Conservation (phyloP, 2,888 invertebrate genomes). For the Ecdyonurus torrentis region DNA sequence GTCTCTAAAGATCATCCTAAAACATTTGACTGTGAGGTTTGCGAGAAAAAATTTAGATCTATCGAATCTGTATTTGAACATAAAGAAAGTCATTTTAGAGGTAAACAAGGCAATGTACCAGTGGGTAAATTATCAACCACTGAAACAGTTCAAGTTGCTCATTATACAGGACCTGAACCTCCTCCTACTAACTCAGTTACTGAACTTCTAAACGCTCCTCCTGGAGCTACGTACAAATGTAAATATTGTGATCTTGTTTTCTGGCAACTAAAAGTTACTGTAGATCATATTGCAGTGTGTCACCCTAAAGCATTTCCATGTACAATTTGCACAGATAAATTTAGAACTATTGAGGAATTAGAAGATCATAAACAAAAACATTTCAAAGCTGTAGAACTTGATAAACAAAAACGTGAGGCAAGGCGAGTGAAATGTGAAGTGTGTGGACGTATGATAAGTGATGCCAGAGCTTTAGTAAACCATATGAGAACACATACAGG, state of each 20-base stretch:
- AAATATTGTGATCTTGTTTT: background rate
- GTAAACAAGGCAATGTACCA: background rate
- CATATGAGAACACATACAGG: background rate
- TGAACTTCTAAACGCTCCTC: background rate
- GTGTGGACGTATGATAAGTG: background rate
- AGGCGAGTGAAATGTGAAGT: background rate
- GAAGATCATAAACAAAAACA: background rate
- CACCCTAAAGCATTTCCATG: background rate
- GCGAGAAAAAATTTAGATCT: background rate
- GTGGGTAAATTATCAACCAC: background rate
- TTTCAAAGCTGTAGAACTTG: background rate
- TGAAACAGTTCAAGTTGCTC: background rate
- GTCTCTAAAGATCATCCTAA: background rate
- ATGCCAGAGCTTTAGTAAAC: background rate
- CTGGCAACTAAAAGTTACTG: background rate
- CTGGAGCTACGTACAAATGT: background rate
- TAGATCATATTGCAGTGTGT: background rate
- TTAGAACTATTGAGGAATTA: background rate
- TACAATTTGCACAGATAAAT: background rate
- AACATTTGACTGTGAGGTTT: background rate
- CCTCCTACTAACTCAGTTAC: background rate
- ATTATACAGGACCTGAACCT: background rate
- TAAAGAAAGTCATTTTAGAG: background rate
- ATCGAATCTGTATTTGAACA: background rate
- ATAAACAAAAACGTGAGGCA: background rate